Base-by-base conservation (phyloP, 2,888 invertebrate genomes). In the Trissolcus japonicus region DNA sequence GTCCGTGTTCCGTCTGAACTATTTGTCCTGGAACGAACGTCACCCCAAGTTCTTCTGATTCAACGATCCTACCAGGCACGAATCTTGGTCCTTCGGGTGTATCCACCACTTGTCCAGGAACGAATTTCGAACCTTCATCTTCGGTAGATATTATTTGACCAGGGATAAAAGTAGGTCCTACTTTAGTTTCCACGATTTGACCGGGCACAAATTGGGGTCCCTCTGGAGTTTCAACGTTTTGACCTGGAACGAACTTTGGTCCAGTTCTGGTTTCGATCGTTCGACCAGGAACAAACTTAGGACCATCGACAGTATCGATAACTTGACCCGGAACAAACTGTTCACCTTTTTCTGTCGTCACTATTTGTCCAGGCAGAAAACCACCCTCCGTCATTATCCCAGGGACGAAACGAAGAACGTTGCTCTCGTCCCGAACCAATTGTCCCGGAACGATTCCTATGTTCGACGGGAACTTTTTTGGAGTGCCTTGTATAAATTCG, bases 161-260 rank as follows among this genome's bases (percentile, higher is more conserved):
- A 0, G 95, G 94, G 81, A 95, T 94, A 82, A 95, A 94, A 0
- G 94, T 94, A 0, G 94, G 94, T 0, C 94, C 94, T 35, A 92
- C 92, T 85, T 94, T 93, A 1, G 94, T 94, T 87, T 93, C 93
- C 62, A 94, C 93, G 72, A 94, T 94, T 88, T 94, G 94, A 11
- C 95, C 94, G 0, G 95, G 94, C n/a, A 94, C 94, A 83, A 95
- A 95, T 78, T 93, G 92, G 16, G 93, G 92, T 0, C 94, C 94
- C 78, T 94, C 93, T 60, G 92, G 92, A 0, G 93, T 94, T 73
- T 93, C 92, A 77, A 94, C 91, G 0, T 94, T 94, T 89, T 94
- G 94, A 6, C 94, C 95, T 1, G 95, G 92, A 0, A 92, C 91
- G 83, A 93, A 93, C 84, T 93, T 93, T 0, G 92, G 91, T 6